A percentile compares a stretch with the other conserved stretches of the same genome.
phyloP scores from a whole-genome alignment of 2,113 vertebrate genomes.

The Xenus cinereus region DNA sequence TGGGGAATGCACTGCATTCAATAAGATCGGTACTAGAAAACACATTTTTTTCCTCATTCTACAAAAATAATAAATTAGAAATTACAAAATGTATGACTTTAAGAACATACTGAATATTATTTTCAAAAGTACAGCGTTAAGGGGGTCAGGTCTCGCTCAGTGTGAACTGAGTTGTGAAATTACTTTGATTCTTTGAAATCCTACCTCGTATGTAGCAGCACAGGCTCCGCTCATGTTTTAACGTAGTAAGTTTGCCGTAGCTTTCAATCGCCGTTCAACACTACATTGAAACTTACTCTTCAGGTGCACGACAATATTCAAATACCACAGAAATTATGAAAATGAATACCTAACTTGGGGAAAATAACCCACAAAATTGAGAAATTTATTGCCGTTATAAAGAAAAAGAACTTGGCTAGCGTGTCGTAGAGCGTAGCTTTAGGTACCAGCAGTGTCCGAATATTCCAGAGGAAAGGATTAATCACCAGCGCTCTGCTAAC shows the following conservation, averaged over 20 bases:
- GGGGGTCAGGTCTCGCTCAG: background rate
- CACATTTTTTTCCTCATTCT: background rate
- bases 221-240: background rate
- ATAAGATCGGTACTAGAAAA: background rate
- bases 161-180: background rate
- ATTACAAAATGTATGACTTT: background rate
- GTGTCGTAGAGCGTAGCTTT: background rate
- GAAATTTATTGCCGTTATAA: background rate
- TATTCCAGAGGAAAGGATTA: background rate
- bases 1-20: background rate
- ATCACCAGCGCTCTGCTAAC: background rate
- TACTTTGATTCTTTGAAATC: background rate
- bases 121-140: background rate
- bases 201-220: background rate
- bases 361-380: background rate
- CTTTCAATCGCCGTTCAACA: background rate
- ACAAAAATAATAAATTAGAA: conserved; percentile 22
- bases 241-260: background rate
- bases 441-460: background rate
- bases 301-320: background rate
- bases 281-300: background rate
- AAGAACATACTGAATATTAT: background rate
- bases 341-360: background rate
- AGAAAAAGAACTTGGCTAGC: background rate
- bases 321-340: background rate